phyloP scores from a whole-genome alignment of 2,113 vertebrate species.

The Orcinus orca region DNA sequence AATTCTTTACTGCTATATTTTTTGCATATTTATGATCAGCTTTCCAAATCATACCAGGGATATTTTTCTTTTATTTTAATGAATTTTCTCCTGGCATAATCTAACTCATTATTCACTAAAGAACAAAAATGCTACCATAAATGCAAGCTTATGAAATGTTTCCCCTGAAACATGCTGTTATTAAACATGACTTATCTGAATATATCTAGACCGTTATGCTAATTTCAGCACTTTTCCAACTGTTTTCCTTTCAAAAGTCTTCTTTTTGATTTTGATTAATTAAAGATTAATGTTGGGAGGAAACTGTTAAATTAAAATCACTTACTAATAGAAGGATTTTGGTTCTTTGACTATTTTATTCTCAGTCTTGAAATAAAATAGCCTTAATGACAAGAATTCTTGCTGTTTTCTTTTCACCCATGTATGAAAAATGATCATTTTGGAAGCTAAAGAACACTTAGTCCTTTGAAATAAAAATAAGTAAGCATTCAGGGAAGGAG shows the following conservation, averaged over 20 bases:
- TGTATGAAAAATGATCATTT: constrained; percentile 57
- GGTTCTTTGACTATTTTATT: constrained; percentile 22
- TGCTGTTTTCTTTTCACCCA: constrained; percentile 49
- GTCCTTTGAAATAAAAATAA: constrained; percentile 54
- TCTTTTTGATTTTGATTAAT: constrained; percentile 53
- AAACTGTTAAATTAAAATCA: constrained; percentile 42
- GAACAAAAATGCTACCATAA: constrained; percentile 23
- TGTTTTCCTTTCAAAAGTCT: constrained; percentile 20
- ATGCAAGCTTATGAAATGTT: constrained; percentile 31
- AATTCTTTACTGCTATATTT: background rate
- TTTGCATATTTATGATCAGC: background rate
- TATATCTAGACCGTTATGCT: background rate
- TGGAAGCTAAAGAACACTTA: constrained; percentile 47
- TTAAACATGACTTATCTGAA: background rate
- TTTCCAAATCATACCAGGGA: background rate
- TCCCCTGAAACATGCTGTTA: background rate
- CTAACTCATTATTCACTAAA: constrained; percentile 31
- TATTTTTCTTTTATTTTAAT: constrained; percentile 15
- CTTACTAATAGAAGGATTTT: constrained; percentile 25
- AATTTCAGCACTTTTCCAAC: constrained; percentile 38
- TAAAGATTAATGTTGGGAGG: background rate
- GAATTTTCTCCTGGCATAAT: background rate
- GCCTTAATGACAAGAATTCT: constrained; percentile 23
- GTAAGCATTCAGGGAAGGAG: background rate
- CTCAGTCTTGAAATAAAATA: constrained; percentile 17